phyloP scores from a whole-genome alignment of 2,113 vertebrate genomes.

The Noctilio leporinus region DNA sequence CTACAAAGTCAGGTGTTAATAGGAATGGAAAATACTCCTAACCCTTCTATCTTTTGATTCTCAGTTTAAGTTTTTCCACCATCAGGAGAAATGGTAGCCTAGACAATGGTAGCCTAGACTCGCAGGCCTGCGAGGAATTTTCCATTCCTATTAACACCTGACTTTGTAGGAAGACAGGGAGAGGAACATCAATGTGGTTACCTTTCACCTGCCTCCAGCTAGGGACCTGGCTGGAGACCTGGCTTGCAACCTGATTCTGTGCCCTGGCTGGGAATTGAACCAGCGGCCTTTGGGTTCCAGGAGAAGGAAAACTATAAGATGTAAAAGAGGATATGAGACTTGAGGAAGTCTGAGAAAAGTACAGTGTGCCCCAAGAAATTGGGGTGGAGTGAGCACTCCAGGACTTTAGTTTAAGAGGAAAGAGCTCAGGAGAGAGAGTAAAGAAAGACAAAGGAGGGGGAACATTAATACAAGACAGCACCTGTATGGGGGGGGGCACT shows the following conservation, averaged over 20 bases:
- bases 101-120: background rate
- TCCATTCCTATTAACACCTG: too few relatives aligned
- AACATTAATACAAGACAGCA: background rate
- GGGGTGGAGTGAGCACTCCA: background rate
- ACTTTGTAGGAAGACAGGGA: too few relatives aligned
- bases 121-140: too few relatives aligned
- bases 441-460: background rate
- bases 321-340: constrained; percentile 5
- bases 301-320: background rate
- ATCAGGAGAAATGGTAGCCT: background rate
- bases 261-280: too few relatives aligned
- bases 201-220: too few relatives aligned
- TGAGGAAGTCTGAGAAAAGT: background rate
- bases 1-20: background rate
- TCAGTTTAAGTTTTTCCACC: background rate
- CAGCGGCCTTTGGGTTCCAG: too few relatives aligned
- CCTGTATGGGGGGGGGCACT: rapidly evolving
- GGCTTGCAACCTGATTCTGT: too few relatives aligned
- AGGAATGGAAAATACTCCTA: background rate
- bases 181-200: too few relatives aligned
- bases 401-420: background rate
- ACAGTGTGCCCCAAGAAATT: background rate
- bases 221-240: too few relatives aligned
- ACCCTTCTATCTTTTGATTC: background rate
- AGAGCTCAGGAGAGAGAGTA: background rate